A percentile compares a stretch with the other conserved stretches of the same genome.
These are phyloP conservation scores for Oryzias sinensis DNA, from an alignment of 2,797 vertebrate genomes.

Conservation along the genomic window DNA sequence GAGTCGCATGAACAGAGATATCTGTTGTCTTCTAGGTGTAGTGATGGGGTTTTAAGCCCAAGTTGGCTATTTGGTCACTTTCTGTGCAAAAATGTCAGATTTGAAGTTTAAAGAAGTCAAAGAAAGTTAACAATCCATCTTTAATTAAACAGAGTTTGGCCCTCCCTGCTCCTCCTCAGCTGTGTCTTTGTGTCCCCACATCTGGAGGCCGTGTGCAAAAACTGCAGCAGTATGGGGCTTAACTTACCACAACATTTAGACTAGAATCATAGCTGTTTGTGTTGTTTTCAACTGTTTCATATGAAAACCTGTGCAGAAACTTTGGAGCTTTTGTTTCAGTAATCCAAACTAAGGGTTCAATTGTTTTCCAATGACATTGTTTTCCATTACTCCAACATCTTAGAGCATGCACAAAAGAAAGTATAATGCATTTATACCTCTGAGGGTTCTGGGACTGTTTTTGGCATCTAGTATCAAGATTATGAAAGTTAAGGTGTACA, in stretches of 20 bases:
- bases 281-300: slow-evolving; percentile 22
- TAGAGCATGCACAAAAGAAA: slow-evolving; percentile 9
- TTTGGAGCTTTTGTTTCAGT: slow-evolving; percentile 44
- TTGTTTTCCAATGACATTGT: slow-evolving; percentile 10
- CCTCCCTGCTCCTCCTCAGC: background rate
- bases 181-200: slow-evolving; percentile 18
- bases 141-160: slow-evolving; percentile 10
- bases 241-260: slow-evolving; percentile 57
- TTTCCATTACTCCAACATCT: slow-evolving; percentile 23
- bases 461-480: background rate
- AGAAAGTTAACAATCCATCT: slow-evolving; percentile 4
- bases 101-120: background rate
- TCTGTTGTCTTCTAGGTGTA: slow-evolving; percentile 53
- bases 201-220: slow-evolving; percentile 30
- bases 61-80: slow-evolving; percentile 16
- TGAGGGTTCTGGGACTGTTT: background rate
- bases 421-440: background rate
- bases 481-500: too few relatives aligned
- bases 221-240: slow-evolving; percentile 18
- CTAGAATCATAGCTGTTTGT: slow-evolving; percentile 28
- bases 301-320: slow-evolving; percentile 31
- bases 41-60: slow-evolving; percentile 32
- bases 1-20: slow-evolving; percentile 58
- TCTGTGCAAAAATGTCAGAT: too few relatives aligned
- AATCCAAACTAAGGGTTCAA: slow-evolving; percentile 9